phyloP scores from a whole-genome alignment of 2,113 vertebrate species.

The Fukomys damarensis region DNA sequence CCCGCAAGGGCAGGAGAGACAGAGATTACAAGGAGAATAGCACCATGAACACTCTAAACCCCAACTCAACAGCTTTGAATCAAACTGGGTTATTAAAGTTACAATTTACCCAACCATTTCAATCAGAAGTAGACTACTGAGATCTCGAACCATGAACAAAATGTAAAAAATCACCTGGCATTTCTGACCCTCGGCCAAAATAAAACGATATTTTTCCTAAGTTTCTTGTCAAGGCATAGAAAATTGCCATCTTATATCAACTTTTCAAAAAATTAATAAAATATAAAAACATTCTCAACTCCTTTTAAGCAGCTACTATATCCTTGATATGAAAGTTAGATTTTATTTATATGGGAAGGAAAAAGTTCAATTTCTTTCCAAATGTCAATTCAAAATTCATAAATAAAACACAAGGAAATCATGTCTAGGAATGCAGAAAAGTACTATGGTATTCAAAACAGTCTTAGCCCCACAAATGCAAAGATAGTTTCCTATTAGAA shows the following conservation, averaged over 20 bases:
- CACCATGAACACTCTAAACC: accelerated
- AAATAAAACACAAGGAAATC: background rate
- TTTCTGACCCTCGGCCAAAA: background rate
- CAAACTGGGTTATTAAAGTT: background rate
- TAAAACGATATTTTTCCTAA: background rate
- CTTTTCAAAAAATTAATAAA: background rate
- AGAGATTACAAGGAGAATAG: background rate
- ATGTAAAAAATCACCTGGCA: background rate
- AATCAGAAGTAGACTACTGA: background rate
- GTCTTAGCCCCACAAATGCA: background rate
- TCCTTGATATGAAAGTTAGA: background rate
- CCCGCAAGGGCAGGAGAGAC: background rate
- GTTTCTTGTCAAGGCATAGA: background rate
- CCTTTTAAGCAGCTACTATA: background rate
- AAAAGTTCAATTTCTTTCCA: background rate
- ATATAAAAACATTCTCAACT: background rate
- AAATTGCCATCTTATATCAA: background rate
- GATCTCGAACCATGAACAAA: background rate
- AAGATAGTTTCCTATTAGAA: background rate
- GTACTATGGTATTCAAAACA: background rate
- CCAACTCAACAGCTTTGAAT: background rate
- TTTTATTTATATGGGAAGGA: background rate
- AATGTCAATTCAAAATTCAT: background rate
- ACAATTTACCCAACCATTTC: background rate
- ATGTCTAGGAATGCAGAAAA: background rate